phyloP scores from a whole-genome alignment of 2,797 vertebrate genomes.

The Rhinichthys osculus region DNA sequence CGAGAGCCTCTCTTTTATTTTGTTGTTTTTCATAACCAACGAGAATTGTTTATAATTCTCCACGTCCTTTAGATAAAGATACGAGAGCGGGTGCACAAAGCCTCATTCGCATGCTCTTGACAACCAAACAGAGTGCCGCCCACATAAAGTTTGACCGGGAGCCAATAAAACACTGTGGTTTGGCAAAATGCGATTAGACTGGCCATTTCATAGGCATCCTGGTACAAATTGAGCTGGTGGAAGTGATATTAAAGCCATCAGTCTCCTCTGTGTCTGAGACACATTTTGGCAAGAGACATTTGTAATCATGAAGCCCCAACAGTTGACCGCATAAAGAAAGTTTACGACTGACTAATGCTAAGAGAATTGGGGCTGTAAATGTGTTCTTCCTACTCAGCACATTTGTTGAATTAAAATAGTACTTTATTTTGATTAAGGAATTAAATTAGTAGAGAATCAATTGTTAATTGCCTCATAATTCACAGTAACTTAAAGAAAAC shows the following conservation, averaged over 20 bases:
- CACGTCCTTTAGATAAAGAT: conserved; percentile 33
- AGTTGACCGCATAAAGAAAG: conserved; percentile 39
- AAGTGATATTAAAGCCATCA: conserved; percentile 68
- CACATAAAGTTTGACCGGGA: conserved; percentile 54
- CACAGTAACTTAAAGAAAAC: background rate
- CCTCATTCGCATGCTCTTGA: conserved; percentile 23
- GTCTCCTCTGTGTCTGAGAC: conserved; percentile 60
- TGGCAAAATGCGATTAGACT: conserved; percentile 61
- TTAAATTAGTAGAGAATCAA: background rate
- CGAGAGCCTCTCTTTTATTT: conserved; percentile 33
- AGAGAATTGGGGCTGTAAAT: conserved; percentile 2
- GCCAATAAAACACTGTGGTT: conserved; percentile 56
- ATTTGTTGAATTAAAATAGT: conserved; percentile 10
- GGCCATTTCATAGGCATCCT: conserved; percentile 62
- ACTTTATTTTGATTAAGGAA: background rate
- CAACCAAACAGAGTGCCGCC: conserved; percentile 36
- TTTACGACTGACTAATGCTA: conserved; percentile 5
- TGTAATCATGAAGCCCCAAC: conserved; percentile 40
- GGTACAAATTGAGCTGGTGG: conserved; percentile 60
- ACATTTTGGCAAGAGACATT: conserved; percentile 46
- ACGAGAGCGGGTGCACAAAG: conserved; percentile 1
- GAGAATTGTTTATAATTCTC: conserved; percentile 28
- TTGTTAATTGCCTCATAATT: background rate
- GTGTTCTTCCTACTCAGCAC: background rate
- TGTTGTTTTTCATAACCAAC: background rate